These are phyloP conservation scores for Drosophila insularis DNA, from an alignment of 1,140 invertebrate species.

Conservation along the genomic window DNA sequence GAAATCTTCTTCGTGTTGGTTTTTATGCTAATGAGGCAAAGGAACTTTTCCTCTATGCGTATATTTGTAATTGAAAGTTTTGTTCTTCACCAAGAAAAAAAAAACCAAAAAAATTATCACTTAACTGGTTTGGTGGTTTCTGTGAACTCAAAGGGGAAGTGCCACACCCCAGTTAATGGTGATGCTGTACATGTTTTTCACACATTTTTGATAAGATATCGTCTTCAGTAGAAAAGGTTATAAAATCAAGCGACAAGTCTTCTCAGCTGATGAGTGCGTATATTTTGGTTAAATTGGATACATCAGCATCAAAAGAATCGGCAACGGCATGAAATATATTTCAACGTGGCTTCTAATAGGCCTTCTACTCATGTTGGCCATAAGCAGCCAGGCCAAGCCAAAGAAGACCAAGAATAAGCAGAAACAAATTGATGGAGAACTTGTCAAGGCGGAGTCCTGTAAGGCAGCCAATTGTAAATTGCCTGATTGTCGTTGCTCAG, in stretches of 20 bases:
- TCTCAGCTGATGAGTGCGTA: conserved; percentile 2
- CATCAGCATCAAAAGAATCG: not conserved
- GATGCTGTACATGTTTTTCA: not conserved
- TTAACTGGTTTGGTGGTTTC: conserved; percentile 9
- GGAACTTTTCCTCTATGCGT: conserved; percentile 48
- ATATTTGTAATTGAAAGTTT: conserved; percentile 59
- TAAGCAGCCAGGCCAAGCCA: conserved; percentile 45
- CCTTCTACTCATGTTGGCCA: conserved; percentile 25
- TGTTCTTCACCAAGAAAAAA: conserved; percentile 11
- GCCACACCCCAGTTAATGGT: conserved; percentile 37
- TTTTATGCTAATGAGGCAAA: conserved; percentile 71
- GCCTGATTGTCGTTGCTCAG: conserved; percentile 84
- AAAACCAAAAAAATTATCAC: conserved; percentile 38
- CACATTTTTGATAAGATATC: conserved; percentile 58
- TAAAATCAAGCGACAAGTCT: conserved; percentile 40
- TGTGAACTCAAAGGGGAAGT: conserved; percentile 20
- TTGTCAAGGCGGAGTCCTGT: conserved; percentile 56
- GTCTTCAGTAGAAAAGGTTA: conserved; percentile 39
- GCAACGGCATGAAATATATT: conserved; percentile 50
- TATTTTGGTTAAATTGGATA: conserved; percentile 4
- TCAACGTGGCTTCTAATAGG: conserved; percentile 46
- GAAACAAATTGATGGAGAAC: conserved; percentile 11
- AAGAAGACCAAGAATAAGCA: conserved; percentile 52
- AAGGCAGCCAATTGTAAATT: conserved; percentile 74
- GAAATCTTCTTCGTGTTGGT: conserved; percentile 54